Percentiles rank a stretch among this genome's conserved stretches.
Evolutionary conservation across 2,888 invertebrate genomes (phyloP).

Genomic region (Ctena decussata): DNA sequence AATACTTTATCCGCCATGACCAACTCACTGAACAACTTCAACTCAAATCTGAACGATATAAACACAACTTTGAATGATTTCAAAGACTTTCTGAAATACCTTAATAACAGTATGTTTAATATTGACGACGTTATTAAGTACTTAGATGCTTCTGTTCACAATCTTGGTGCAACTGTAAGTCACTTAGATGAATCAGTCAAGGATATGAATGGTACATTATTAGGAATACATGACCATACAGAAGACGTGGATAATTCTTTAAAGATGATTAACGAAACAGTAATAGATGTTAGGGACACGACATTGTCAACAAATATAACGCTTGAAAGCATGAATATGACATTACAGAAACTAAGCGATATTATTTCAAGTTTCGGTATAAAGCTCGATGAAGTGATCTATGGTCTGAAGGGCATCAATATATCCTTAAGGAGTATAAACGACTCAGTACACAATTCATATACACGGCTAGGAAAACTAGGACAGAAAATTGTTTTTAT

Average conservation of each 20-base stretch:
- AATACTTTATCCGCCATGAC: slow-evolving; percentile 56
- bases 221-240: slow-evolving; percentile 23
- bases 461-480: slow-evolving; percentile 31
- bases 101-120: slow-evolving; percentile 52
- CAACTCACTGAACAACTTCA: slow-evolving; percentile 52
- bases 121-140: slow-evolving; percentile 55
- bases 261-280: slow-evolving; percentile 44
- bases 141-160: slow-evolving; percentile 47
- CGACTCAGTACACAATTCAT: slow-evolving; percentile 47
- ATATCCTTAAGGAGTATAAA: slow-evolving; percentile 56
- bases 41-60: slow-evolving; percentile 51
- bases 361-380: slow-evolving; percentile 28
- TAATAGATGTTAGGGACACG: slow-evolving; percentile 47
- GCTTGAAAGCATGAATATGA: slow-evolving; percentile 54
- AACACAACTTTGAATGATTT: slow-evolving; percentile 51
- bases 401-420: slow-evolving; percentile 37
- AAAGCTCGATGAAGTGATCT: slow-evolving; percentile 39
- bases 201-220: slow-evolving; percentile 49
- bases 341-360: slow-evolving; percentile 47
- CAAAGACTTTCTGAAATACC: slow-evolving; percentile 45
- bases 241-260: slow-evolving; percentile 37
- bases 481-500: slow-evolving; percentile 25
- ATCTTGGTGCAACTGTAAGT: slow-evolving; percentile 42
- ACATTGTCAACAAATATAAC: slow-evolving; percentile 53
- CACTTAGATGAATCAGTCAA: slow-evolving; percentile 44